Conservation (phyloP, 2,113 vertebrate species). For the Scolopax mira region DNA sequence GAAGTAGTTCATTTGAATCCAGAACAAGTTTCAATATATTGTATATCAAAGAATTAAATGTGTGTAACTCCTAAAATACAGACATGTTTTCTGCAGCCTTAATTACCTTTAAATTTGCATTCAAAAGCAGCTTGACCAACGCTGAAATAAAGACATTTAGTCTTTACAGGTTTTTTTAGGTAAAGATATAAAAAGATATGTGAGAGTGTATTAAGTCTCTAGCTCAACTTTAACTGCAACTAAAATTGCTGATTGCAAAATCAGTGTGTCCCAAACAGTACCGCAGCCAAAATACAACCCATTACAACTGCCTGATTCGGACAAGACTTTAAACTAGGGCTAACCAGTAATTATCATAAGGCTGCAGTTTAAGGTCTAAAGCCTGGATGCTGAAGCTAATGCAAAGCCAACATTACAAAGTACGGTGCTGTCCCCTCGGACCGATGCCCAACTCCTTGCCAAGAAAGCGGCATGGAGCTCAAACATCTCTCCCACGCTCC, state of each 20-base stretch:
- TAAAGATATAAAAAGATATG: neutral
- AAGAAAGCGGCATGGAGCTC: neutral
- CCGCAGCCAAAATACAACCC: rapidly evolving
- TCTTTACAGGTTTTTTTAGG: neutral
- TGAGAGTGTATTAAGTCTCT: no score
- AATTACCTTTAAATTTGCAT: neutral
- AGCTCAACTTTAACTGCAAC: neutral
- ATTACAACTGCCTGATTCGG: neutral
- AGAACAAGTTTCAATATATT: neutral
- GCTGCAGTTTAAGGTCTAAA: neutral
- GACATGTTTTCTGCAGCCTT: neutral
- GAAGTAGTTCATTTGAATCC: neutral
- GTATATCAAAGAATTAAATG: neutral
- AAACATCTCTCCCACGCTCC: rapidly evolving
- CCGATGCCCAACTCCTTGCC: rapidly evolving
- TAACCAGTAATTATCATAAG: neutral
- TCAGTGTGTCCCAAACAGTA: neutral
- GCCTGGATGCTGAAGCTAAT: neutral
- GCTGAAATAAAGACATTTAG: neutral
- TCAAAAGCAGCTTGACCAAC: neutral
- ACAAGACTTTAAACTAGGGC: neutral
- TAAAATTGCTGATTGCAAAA: neutral
- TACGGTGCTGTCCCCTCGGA: rapidly evolving
- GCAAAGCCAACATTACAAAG: rapidly evolving
- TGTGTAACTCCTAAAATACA: neutral